Base-by-base conservation (phyloP, 1,140 invertebrate species). In the Telenomus remus region DNA sequence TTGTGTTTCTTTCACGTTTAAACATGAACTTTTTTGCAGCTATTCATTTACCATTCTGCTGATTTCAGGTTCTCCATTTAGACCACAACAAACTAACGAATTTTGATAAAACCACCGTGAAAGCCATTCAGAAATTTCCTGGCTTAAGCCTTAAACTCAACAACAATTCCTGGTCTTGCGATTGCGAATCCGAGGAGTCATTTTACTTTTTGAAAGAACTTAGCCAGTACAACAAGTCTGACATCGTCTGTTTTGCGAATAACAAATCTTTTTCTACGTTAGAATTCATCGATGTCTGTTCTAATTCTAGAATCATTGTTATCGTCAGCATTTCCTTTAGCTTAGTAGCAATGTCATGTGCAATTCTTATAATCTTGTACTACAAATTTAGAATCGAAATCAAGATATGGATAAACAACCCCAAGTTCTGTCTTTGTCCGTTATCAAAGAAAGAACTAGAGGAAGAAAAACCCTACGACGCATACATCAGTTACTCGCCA, bases 401-500 rank as follows among this genome's bases (percentile, higher is more conserved):
- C 35, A 91, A 93, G 85, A 89, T 94, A 7, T 94, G 92, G 91
- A 81, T 95, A 1, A 94, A 92, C 78, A 90, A 91, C 0, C 90
- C 92, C 72, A 88, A 90, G 44, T 78, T 90, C 34, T 92, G 91
- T 61, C 81, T 94, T 14, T 91, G 91, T 87, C 90, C 91, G 13
- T 90, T 94, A n/a, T 91, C 91, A 1, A 92, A 94, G 79, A 90
- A 93, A 37, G 93, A 95, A 68, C 76, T 94, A 0, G 94, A 95
- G 78, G 91, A 92, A 70, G 91, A 95, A 46, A 95, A 95, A 81
- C 81, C 89, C 5, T 96, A 93, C 83, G 96, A 98, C 80, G 95
- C 94, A 0, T 97, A 97, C 83, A 90, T 97, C 37, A 96, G 95
- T 65, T 97, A 94, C 81, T 94, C 95, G 0, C 92, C 95, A 77